phyloP scores from a whole-genome alignment of 2,797 vertebrate species.

The Enteromius anoplus region DNA sequence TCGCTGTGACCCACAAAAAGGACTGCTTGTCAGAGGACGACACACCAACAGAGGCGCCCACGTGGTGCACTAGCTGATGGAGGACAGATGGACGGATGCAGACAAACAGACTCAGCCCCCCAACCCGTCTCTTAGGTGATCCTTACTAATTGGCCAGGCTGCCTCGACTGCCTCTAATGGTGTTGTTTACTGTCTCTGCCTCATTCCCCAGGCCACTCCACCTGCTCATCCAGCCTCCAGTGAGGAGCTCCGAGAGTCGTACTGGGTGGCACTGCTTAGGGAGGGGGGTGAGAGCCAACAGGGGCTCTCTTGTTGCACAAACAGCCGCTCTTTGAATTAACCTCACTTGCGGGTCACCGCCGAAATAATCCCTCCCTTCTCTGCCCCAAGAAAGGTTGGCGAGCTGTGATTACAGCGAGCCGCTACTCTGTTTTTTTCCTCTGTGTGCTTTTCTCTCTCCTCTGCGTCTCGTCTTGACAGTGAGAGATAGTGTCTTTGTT shows the following conservation, averaged over 20 bases:
- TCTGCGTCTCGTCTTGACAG: conserved; percentile 59
- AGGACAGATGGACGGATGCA: conserved; percentile 57
- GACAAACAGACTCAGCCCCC: conserved; percentile 48
- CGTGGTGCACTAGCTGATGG: conserved; percentile 19
- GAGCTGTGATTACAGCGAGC: conserved; percentile 49
- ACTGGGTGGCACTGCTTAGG: conserved; percentile 48
- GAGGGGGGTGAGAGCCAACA: conserved; percentile 52
- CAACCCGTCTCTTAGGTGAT: conserved; percentile 64
- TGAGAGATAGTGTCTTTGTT: conserved; percentile 66
- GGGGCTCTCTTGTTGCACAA: conserved; percentile 62
- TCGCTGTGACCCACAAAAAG: conserved; percentile 47
- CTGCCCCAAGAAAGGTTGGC: conserved; percentile 34
- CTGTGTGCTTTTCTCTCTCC: conserved; percentile 22
- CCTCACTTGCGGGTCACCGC: conserved; percentile 59
- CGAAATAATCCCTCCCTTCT: conserved; percentile 55
- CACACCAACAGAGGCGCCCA: conserved; percentile 36
- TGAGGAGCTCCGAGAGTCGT: conserved; percentile 47
- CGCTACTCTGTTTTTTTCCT: conserved; percentile 30
- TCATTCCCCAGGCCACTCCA: conserved; percentile 59
- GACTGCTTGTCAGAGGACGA: conserved; percentile 37
- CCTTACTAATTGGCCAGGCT: conserved; percentile 64
- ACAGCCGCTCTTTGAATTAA: conserved; percentile 64
- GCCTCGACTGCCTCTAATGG: conserved; percentile 61
- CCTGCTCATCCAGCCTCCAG: conserved; percentile 56
- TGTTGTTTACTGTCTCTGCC: conserved; percentile 61